A percentile compares a stretch with the other conserved stretches of the same genome.
Evolutionary conservation across 2,113 vertebrate species (phyloP).

Genomic region (Stomatorhinus ivindoensis): DNA sequence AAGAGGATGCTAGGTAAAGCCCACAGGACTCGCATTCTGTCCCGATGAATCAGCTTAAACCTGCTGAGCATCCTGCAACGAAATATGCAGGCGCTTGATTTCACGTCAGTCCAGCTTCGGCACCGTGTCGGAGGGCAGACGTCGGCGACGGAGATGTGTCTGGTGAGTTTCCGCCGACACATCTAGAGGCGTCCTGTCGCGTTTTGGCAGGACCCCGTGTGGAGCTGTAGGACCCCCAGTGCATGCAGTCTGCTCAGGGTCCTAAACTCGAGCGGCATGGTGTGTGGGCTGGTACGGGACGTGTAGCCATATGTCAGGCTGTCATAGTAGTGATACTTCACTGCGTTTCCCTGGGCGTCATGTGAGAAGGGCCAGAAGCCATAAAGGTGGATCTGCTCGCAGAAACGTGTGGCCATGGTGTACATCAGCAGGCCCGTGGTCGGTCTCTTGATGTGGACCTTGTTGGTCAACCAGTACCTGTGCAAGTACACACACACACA

Average conservation of each 20-base stretch:
- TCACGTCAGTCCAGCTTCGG: not conserved
- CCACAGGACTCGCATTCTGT: not conserved
- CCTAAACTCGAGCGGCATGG: constrained; percentile 95
- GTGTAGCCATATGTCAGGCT: constrained; percentile 85
- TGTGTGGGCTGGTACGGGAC: constrained; percentile 84
- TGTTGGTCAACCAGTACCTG: constrained; percentile 96
- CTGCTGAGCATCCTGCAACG: not conserved
- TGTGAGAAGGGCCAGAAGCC: constrained; percentile 91
- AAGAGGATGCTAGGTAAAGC: not conserved
- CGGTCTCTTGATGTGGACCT: constrained; percentile 90
- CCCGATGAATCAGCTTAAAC: not conserved
- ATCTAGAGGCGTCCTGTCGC: not conserved
- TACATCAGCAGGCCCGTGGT: constrained; percentile 96
- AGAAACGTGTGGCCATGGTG: constrained; percentile 92
- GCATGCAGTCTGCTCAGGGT: constrained; percentile 81
- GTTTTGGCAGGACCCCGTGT: constrained; percentile 68
- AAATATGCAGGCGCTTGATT: not conserved
- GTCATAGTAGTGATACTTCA: constrained; percentile 97
- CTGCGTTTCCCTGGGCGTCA: constrained; percentile 70
- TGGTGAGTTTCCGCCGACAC: not conserved
- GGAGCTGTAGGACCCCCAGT: constrained; percentile 87
- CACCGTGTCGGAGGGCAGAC: not conserved
- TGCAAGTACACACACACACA: not conserved
- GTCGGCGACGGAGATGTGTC: not conserved
- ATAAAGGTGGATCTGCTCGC: constrained; percentile 87